These are phyloP conservation scores for Helobdella robusta DNA, from an alignment of 2,888 invertebrate genomes.

Conservation along the genomic window DNA sequence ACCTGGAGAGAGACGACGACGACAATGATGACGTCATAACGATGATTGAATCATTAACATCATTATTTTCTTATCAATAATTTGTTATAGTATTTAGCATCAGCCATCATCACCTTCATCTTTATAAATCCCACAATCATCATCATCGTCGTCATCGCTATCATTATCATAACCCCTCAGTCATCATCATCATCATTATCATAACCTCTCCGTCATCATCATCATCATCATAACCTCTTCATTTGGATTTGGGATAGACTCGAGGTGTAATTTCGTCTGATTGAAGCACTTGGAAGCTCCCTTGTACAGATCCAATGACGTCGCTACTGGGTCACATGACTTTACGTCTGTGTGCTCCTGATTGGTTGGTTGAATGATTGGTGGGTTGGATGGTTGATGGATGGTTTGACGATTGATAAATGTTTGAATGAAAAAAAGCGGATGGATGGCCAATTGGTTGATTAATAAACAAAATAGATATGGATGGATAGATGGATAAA, in stretches of 20 bases:
- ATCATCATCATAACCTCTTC: conserved; percentile 1
- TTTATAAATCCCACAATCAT: too few species aligned
- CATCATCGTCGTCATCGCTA: not conserved
- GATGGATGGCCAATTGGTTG: too few species aligned
- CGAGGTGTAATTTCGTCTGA: conserved; percentile 74
- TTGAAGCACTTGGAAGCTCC: conserved; percentile 84
- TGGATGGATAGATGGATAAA: not conserved
- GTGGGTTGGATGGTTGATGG: conserved; percentile 6
- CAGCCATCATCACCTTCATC: too few species aligned
- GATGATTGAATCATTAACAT: too few species aligned
- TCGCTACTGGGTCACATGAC: not conserved
- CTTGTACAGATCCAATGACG: conserved; percentile 55
- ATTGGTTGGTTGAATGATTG: not conserved
- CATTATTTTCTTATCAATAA: too few species aligned
- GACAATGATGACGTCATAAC: not conserved
- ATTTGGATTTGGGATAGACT: conserved; percentile 65
- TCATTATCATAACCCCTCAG: not conserved
- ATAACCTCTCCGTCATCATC: not conserved
- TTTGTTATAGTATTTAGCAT: too few species aligned
- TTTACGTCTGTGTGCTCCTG: conserved; percentile 20
- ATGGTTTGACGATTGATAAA: not conserved
- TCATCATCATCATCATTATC: not conserved
- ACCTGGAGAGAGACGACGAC: conserved; percentile 38
- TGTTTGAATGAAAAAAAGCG: not conserved
- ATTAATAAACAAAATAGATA: not conserved